These are phyloP conservation scores for Vidua chalybeata DNA, from an alignment of 2,113 vertebrate species.

Conservation along the genomic window DNA sequence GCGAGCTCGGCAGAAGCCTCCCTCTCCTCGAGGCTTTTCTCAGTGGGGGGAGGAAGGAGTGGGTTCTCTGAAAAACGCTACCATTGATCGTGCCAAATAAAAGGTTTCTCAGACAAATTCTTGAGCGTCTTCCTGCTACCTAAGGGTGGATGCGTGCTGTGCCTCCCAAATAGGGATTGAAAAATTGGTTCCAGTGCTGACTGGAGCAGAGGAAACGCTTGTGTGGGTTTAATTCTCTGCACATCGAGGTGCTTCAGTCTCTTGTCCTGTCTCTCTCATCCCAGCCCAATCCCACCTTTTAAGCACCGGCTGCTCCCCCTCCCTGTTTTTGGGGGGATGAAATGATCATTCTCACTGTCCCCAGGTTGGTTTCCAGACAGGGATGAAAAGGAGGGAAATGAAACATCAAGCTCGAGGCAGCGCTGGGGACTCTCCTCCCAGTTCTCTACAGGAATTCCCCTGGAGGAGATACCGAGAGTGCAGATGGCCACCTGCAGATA, in stretches of 20 bases:
- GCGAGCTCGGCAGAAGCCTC: not conserved
- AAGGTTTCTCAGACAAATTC: conserved; percentile 52
- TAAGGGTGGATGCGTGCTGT: conserved; percentile 4
- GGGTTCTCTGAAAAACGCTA: not conserved
- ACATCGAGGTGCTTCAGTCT: not conserved
- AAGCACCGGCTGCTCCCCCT: accelerated
- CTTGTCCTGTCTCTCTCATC: not conserved
- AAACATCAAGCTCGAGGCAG: not conserved
- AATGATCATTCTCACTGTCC: accelerated
- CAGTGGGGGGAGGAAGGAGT: conserved; percentile 39
- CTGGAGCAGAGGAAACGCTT: not conserved
- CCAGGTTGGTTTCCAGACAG: not conserved
- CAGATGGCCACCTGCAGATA: not conserved
- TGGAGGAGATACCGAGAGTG: not conserved
- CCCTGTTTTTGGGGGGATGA: not conserved
- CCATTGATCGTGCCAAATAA: conserved; percentile 56
- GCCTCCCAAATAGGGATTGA: not conserved
- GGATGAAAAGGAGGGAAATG: not conserved
- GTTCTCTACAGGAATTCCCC: not conserved
- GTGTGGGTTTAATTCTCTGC: not conserved
- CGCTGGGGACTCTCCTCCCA: accelerated
- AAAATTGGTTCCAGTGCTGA: not conserved
- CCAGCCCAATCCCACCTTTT: not conserved
- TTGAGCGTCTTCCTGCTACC: conserved; percentile 45
- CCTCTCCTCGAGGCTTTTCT: not conserved